Base-by-base conservation (phyloP, 2,113 vertebrate species). In the Gymnogyps californianus region DNA sequence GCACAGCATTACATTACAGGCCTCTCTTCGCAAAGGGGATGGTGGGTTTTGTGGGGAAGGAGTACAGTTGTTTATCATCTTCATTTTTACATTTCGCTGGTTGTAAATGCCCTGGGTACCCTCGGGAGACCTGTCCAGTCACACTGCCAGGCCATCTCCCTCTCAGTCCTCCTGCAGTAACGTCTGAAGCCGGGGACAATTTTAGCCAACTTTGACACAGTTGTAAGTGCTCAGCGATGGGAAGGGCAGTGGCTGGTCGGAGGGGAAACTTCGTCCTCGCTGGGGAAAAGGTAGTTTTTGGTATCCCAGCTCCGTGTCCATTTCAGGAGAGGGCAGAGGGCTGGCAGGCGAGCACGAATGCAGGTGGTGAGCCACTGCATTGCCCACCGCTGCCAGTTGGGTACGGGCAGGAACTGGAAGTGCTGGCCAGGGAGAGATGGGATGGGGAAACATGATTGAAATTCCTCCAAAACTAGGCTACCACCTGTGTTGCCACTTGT, bases 11-110 rank as follows among this genome's bases (percentile, higher is more conserved):
- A 80, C 32, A 74, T 89, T 97, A 85, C 87, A 78, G 82, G 65
- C 64, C 16, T 87, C 28, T 89, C 83, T 92, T 97, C 64, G 78
- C 95, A 88, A 93, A 97, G 89, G 83, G 28, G 7, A 20, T 40
- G 13, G 34, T 47, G 26, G 10, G 10, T 13, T 74, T 71, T 64
- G 47, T 42, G 55, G 26, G n/a, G 31, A 49, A 70, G 24, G n/a
- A 69, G 19, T n/a, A 52, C 19, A 29, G n/a, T 42, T 81, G 16
- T 65, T 88, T 34, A 61, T 82, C 20, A 19, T 85, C 57, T 77
- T 71, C 24, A 13, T 31, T 91, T 91, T 78, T 64, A 78, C 9
- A 57, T 89, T 34, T 72, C 0, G 0, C 22, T 54, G n/a, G 7
- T 32, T n/a, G 15, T 74, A 78, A 89, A 55, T 83, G 28, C 38